These are phyloP conservation scores for Odontesthes bonariensis DNA, from an alignment of 2,113 vertebrate genomes.

Conservation along the genomic window DNA sequence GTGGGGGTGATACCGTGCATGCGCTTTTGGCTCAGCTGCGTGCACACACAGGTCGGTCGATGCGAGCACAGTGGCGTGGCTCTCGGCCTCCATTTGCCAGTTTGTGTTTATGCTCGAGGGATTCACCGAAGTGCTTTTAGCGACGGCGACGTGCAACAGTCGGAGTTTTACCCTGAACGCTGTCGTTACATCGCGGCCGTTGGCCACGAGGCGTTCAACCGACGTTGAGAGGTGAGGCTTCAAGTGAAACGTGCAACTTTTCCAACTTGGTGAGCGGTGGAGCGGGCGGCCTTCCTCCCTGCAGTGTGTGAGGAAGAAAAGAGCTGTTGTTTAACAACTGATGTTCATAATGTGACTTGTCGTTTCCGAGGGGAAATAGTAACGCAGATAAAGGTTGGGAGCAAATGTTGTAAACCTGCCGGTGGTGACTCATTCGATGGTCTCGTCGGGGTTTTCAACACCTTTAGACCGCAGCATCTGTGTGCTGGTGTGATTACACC, in stretches of 20 bases:
- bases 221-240: constrained; percentile 51
- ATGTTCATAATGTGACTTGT: background rate
- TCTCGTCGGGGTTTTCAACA: constrained; percentile 41
- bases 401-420: constrained; percentile 2
- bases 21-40: constrained; percentile 59
- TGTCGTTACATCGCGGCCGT: background rate
- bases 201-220: constrained; percentile 27
- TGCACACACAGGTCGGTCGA: constrained; percentile 69
- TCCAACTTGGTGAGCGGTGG: constrained; percentile 67
- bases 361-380: background rate
- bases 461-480: constrained; percentile 49
- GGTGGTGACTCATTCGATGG: background rate
- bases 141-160: constrained; percentile 58
- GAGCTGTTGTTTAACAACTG: constrained; percentile 38
- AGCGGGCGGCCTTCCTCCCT: constrained; percentile 54
- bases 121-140: constrained; percentile 6
- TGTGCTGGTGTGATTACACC: constrained; percentile 37
- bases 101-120: constrained; percentile 74
- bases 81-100: constrained; percentile 79
- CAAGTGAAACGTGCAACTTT: constrained; percentile 72
- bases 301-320: constrained; percentile 48
- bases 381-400: background rate
- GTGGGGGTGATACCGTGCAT: constrained; percentile 59
- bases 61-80: constrained; percentile 68
- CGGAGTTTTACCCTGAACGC: constrained; percentile 17